Percentiles rank a stretch among this genome's conserved stretches.
Evolutionary conservation across 1,140 invertebrate species (phyloP).

Genomic region (Leptonema lineaticorne): DNA sequence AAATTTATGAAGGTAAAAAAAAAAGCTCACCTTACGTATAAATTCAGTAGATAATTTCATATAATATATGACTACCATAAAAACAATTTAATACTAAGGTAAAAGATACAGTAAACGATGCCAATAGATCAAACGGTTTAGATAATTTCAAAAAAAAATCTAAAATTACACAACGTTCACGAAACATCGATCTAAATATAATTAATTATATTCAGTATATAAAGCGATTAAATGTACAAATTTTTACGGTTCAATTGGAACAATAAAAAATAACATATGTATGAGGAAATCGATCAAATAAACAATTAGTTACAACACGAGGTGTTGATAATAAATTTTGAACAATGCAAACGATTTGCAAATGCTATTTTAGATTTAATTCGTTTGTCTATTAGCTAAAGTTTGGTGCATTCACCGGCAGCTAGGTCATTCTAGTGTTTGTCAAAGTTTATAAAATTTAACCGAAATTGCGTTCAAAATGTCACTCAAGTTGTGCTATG

Average conservation of each 20-base stretch:
- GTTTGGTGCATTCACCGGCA: too few species aligned
- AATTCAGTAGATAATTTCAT: background rate
- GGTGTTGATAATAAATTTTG: too few species aligned
- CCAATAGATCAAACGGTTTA: background rate
- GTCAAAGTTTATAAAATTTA: too few species aligned
- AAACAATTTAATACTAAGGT: slow-evolving; percentile 10
- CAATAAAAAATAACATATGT: too few species aligned
- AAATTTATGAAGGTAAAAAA: slow-evolving; percentile 10
- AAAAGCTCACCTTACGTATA: slow-evolving; percentile 11
- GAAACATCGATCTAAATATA: background rate
- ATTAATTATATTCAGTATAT: background rate
- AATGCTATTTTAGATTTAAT: too few species aligned
- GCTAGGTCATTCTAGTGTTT: too few species aligned
- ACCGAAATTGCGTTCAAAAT: too few species aligned
- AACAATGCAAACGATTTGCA: too few species aligned
- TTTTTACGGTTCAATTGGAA: background rate
- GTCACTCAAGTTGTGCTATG: too few species aligned
- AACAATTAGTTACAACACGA: too few species aligned
- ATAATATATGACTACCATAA: background rate
- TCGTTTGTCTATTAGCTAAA: too few species aligned
- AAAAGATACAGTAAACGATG: background rate
- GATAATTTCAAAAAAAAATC: background rate
- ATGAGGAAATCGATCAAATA: too few species aligned
- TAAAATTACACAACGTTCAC: background rate
- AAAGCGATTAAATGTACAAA: background rate